Percentiles rank a stretch among this genome's conserved stretches.
These are phyloP conservation scores for Tenebrio molitor DNA, from an alignment of 1,140 invertebrate genomes.

Conservation along the genomic window DNA sequence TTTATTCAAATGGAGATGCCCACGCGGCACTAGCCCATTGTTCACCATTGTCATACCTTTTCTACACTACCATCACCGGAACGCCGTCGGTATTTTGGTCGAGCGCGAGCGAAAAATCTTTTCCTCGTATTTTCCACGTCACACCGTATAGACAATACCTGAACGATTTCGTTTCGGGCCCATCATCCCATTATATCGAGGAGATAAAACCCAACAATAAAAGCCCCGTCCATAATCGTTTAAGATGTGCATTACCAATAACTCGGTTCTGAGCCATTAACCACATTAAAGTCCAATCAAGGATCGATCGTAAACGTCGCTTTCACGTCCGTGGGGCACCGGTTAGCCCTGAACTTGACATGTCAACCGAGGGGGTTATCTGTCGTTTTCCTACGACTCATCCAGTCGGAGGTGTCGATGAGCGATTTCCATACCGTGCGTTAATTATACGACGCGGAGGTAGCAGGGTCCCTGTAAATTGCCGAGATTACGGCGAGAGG, in stretches of 20 bases:
- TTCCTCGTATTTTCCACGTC: not conserved
- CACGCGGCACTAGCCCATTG: constrained; percentile 10
- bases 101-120: not conserved
- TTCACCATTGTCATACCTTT: not conserved
- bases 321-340: constrained; percentile 1
- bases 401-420: not conserved
- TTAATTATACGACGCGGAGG: constrained; percentile 25
- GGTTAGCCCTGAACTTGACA: constrained; percentile 8
- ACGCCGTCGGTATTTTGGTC: not conserved
- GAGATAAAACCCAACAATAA: constrained; percentile 31
- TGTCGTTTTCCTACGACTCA: not conserved
- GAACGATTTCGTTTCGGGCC: constrained; percentile 2
- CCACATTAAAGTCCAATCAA: constrained; percentile 36
- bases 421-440: constrained; percentile 27
- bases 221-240: constrained; percentile 11
- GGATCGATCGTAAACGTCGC: constrained; percentile 25
- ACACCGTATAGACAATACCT: no score
- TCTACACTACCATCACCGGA: not conserved
- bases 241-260: constrained; percentile 35
- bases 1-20: constrained; percentile 32
- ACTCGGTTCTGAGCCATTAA: constrained; percentile 38
- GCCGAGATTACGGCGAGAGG: constrained; percentile 20
- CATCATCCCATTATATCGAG: constrained; percentile 31
- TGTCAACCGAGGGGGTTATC: not conserved
- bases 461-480: constrained; percentile 16